These are phyloP conservation scores for Falco berigora DNA, from an alignment of 2,797 vertebrate species.

Conservation along the genomic window DNA sequence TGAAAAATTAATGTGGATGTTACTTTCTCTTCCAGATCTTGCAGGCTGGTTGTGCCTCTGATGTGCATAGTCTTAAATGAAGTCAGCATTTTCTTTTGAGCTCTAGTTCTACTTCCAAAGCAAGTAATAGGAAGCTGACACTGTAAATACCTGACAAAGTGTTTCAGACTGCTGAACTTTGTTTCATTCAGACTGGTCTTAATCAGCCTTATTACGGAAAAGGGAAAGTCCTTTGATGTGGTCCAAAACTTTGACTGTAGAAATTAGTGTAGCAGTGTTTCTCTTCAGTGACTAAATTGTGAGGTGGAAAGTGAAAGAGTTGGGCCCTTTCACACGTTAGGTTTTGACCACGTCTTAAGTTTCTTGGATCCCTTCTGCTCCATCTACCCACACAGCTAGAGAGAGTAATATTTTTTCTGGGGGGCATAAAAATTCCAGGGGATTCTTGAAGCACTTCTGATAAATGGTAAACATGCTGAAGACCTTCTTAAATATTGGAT, in stretches of 20 bases:
- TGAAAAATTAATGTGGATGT: slow-evolving; percentile 42
- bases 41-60: background rate
- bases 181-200: background rate
- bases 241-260: background rate
- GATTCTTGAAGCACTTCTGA: background rate
- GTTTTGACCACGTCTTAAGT: background rate
- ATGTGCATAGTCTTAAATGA: background rate
- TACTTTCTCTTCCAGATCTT: background rate
- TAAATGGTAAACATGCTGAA: background rate
- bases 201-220: background rate
- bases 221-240: background rate
- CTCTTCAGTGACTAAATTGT: background rate
- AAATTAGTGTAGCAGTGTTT: background rate
- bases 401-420: background rate
- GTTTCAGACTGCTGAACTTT: background rate
- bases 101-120: background rate
- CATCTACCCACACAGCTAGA: background rate
- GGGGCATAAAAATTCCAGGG: background rate
- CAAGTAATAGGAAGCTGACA: background rate
- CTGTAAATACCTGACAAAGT: background rate
- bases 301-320: background rate
- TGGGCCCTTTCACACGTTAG: background rate
- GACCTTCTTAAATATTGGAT: background rate
- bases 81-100: background rate
- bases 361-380: background rate